Conservation (phyloP, 2,888 invertebrate species). For the Aricia artaxerxes region DNA sequence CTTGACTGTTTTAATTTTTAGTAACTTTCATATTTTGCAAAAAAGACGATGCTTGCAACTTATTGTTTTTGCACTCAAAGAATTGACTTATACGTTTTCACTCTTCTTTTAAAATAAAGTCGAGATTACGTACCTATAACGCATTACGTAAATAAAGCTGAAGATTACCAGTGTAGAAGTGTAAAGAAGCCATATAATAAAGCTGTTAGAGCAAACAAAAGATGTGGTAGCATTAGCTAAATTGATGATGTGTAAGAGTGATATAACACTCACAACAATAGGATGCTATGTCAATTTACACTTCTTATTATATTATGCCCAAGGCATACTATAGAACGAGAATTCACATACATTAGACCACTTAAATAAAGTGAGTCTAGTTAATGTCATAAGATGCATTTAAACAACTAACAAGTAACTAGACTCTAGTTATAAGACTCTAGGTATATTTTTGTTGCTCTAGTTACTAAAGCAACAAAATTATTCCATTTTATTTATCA, state of each 20-base stretch:
- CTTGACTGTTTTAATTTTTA: neutral
- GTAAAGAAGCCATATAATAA: neutral
- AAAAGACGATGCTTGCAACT: neutral
- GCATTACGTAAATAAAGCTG: neutral
- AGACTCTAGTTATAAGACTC: no score
- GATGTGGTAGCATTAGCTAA: neutral
- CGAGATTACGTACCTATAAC: neutral
- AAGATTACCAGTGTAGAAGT: neutral
- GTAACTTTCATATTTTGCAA: neutral
- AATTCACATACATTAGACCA: no score
- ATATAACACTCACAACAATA: conserved; percentile 10
- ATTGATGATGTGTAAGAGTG: neutral
- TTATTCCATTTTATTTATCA: no score
- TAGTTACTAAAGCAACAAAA: no score
- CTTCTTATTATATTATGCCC: neutral
- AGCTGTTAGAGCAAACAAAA: conserved; percentile 11
- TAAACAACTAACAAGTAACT: no score
- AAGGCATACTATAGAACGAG: no score
- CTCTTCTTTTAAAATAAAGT: neutral
- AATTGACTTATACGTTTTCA: neutral
- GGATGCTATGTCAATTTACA: neutral
- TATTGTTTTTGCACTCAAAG: neutral
- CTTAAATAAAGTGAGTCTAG: no score
- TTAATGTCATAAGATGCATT: no score
- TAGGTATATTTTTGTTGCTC: no score